Evolutionary conservation across 2,888 invertebrate species (phyloP).

Genomic region (Coelogynopora nodosa): DNA sequence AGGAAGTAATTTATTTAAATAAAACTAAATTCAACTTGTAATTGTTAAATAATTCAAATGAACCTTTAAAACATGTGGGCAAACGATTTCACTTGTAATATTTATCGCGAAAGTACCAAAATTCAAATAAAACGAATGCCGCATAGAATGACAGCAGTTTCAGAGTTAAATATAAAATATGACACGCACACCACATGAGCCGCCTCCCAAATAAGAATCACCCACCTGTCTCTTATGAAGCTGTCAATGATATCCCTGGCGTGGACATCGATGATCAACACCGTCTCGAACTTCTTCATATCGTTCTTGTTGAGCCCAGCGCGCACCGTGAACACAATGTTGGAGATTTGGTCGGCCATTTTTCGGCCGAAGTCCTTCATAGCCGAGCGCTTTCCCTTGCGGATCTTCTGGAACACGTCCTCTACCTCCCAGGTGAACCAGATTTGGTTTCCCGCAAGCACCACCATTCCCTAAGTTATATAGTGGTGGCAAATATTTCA

Average conservation of each 20-base stretch:
- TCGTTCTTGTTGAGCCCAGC: slow-evolving; percentile 41
- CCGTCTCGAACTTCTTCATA: slow-evolving; percentile 46
- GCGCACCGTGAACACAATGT: slow-evolving; percentile 43
- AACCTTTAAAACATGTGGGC: too few relatives aligned
- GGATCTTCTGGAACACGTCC: slow-evolving; percentile 46
- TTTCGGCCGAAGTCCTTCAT: slow-evolving; percentile 47
- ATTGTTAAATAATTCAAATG: too few relatives aligned
- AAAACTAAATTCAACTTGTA: too few relatives aligned
- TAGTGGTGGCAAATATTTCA: too few relatives aligned
- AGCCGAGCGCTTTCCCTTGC: slow-evolving; percentile 45
- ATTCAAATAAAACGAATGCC: too few relatives aligned
- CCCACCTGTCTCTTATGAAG: slow-evolving; percentile 46
- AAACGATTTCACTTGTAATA: too few relatives aligned
- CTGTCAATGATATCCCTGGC: slow-evolving; percentile 45
- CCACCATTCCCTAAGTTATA: slow-evolving; percentile 46
- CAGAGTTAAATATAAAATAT: too few relatives aligned
- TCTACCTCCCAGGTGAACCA: slow-evolving; percentile 48
- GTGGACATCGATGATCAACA: slow-evolving; percentile 46
- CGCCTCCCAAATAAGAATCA: too few relatives aligned
- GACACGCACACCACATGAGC: too few relatives aligned
- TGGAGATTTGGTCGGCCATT: slow-evolving; percentile 39
- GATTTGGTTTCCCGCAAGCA: slow-evolving; percentile 46
- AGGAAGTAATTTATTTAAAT: too few relatives aligned
- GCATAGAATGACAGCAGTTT: too few relatives aligned
- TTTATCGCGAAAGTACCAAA: too few relatives aligned